Base-by-base conservation (phyloP, 2,797 vertebrate genomes). In the Xiphorhynchus erythropygius region DNA sequence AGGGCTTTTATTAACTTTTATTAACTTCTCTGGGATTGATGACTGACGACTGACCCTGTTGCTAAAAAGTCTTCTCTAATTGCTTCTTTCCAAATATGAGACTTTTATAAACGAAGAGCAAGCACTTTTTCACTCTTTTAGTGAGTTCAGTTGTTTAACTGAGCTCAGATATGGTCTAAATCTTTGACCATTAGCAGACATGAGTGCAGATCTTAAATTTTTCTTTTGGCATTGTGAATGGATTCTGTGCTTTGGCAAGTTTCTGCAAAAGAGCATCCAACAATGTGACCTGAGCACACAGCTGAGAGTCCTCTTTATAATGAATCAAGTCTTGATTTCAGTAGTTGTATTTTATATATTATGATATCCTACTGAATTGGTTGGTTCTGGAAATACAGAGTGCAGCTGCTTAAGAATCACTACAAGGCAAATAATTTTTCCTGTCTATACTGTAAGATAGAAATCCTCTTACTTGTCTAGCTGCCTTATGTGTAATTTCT, bases 341-440 rank as follows among this genome's bases (percentile, higher is more conserved):
- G 79, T 83, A 73, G 82, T 76, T 84, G 64, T 10, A 50, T 89
- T 95, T 93, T 79, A 35, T 92, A 42, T 87, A 39, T 96, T 90
- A 75, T 57, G 30, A 77, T 87, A 93, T 89, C 57, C 57, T 89
- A 65, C 81, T 96, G 91, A 95, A 60, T 50, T 88, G 50, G 62
- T 78, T 14, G 23, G 60, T 71, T 94, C 63, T 81, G 23, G 77
- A 94, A 96, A 93, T 64, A 84, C 7, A 39, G 57, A 83, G 41
- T 81, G 64, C 84, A 90, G 71, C 77, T 96, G 75, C 90, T 91
- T 68, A 96, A 64, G 89, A 95, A 95, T 93, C 89, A 92, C 94
- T 95, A 55, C 42, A 94, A 77, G 70, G 17, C 63, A 94, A 95
- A 85, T 95, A 88, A 89, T 86, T 96, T 92, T 96, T 87, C 46